Evolutionary conservation across 2,113 vertebrate species (phyloP), one percentile per base, ranked within the genome.

Genomic region (Miniopterus natalensis): DNA sequence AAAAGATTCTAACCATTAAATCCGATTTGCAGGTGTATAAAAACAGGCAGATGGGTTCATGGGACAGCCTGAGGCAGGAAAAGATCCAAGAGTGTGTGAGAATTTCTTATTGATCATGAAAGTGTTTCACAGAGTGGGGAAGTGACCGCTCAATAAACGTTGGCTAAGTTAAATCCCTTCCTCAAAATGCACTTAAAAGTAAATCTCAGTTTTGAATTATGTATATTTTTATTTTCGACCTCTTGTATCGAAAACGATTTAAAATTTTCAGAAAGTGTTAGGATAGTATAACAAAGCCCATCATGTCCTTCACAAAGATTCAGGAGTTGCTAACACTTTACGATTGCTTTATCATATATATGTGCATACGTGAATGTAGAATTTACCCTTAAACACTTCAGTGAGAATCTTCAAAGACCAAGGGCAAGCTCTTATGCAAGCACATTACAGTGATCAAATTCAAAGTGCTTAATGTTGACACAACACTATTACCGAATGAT

Each of bases 1-100:
- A 97, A 93, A 36, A 92, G 65, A 2, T 36, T 89, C 18, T 42
- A 83, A 66, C 42, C 70, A 83, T 88, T 85, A 85, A 75, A 85
- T 77, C 17, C 49, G 14, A 88, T 55, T 79, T 71, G 12, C 21
- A 40, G 42, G 68, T 31, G 6, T 68, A 86, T 65, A 79, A 95
- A 84, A 96, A 84, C 73, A 79, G 47, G 61, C 55, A 80, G 59
- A 84, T 51, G 79, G 31, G 57, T 84, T 88, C 77, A 51, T 20
- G 25, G 51, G 77, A 78, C 59, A 79, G 59, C 86, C 7, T 11
- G 61, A 84, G 53, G 79, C n/a, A 79, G 87, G 40, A 53, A 23
- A 18, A 20, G 65, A 75, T 66, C 51, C 63, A 75, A 91, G 21
- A 20, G 2, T n/a, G 17, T 42, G 27, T 51, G 65, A 66, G 47